Base-by-base conservation (phyloP, 2,797 vertebrate genomes). In the Hydrocynus forskahlii region DNA sequence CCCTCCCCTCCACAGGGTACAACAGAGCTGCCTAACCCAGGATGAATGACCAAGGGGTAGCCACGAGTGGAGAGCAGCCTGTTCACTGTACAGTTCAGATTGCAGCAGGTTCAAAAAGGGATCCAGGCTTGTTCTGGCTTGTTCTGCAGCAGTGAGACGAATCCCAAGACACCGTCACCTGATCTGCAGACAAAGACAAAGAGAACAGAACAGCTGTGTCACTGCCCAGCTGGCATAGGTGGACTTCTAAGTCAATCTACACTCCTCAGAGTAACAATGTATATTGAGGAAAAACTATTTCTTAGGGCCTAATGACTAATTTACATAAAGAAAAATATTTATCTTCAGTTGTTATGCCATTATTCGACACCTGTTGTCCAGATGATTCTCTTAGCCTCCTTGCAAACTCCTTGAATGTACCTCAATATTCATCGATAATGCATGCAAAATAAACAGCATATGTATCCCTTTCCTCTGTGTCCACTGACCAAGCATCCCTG, bases 1-100 rank as follows among this genome's bases (percentile, higher is more conserved):
- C 92, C 89, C 92, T 94, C 86, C 87, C 92, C 83, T 91, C 93
- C 87, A 90, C 92, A 88, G 91, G 85, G 90, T 92, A 87, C 88
- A 90, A 88, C 87, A 95, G 88, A 88, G 87, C 85, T 85, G 85
- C 48, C 86, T 62, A 89, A 89, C 85, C 86, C 7, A 80, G 87
- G 80, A 63, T 86, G 88, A 87, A 90, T 88, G 91, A 90, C 78
- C 74, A 86, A 79, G 71, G 78, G 75, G 83, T 82, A 76, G 43
- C 78, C 87, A 83, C 88, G 79, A 70, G 81, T 72, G 66, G 45
- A 80, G 81, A 75, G 54, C 70, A 75, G 67, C 62, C 78, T 81
- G 81, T 64, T 81, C 52, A 68, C 38, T 55, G 76, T 72, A 38
- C 79, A 73, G 66, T 38, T 17, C 52, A 63, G 57, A 78, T 59